A percentile compares a stretch with the other conserved stretches of the same genome.
Evolutionary conservation across 2,888 invertebrate species (phyloP).

Genomic region (Temnothorax rugatulus): DNA sequence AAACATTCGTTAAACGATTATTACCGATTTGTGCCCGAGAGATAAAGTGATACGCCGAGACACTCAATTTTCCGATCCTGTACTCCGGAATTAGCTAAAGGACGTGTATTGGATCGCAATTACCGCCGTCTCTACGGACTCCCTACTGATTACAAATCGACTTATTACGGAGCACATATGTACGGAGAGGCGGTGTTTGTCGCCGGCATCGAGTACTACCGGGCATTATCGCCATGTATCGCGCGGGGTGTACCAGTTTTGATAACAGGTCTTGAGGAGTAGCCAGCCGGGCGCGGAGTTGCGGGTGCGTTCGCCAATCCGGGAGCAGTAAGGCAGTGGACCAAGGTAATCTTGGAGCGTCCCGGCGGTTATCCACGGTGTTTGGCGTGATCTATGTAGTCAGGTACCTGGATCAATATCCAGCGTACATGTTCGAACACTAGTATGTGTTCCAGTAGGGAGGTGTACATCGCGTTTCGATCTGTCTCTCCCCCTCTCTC

Average conservation of each 20-base stretch:
- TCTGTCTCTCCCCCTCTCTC: background rate
- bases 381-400: constrained; percentile 78
- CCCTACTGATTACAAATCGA: constrained; percentile 50
- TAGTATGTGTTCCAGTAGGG: constrained; percentile 54
- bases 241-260: constrained; percentile 72
- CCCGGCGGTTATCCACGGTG: constrained; percentile 75
- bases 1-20: background rate
- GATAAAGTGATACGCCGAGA: background rate
- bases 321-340: constrained; percentile 78
- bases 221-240: constrained; percentile 38
- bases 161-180: constrained; percentile 39
- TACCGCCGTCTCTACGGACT: constrained; percentile 6
- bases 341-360: constrained; percentile 77
- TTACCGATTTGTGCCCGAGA: background rate
- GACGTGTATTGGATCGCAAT: constrained; percentile 47
- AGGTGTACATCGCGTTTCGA: constrained; percentile 56
- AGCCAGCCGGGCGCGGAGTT: constrained; percentile 27
- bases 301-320: constrained; percentile 63
- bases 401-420: constrained; percentile 74
- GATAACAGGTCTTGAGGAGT: constrained; percentile 71
- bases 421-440: constrained; percentile 71
- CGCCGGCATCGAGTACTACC: background rate
- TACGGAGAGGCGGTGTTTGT: constrained; percentile 36
- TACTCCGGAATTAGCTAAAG: constrained; percentile 40
- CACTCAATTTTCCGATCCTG: constrained; percentile 33